Percentiles rank a stretch among this genome's conserved stretches.
phyloP scores from a whole-genome alignment of 2,797 vertebrate genomes.

The Gymnoscopelus microlampas region DNA sequence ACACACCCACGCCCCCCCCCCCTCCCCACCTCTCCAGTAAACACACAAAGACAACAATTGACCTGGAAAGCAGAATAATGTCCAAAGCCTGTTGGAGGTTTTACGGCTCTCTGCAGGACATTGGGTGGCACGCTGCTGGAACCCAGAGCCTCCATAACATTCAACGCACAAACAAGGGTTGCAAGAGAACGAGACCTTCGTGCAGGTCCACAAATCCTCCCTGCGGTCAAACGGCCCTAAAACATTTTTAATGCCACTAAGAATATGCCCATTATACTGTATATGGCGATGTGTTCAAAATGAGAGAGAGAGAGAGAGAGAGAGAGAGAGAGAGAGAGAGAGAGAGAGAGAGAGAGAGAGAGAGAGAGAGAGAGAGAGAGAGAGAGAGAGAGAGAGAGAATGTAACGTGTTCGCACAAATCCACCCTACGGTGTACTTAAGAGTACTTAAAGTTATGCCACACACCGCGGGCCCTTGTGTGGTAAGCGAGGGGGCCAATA shows the following conservation, averaged over 20 bases:
- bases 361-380: too few relatives aligned
- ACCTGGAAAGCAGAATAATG: slow-evolving; percentile 34
- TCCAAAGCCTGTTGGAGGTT: slow-evolving; percentile 36
- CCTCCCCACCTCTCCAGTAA: slow-evolving; percentile 25
- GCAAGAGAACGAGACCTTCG: too few relatives aligned
- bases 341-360: too few relatives aligned
- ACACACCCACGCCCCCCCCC: too few relatives aligned
- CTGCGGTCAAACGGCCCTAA: too few relatives aligned
- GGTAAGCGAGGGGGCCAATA: slow-evolving; percentile 18
- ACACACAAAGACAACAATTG: slow-evolving; percentile 43
- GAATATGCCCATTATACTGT: too few relatives aligned
- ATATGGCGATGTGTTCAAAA: too few relatives aligned
- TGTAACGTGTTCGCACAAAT: slow-evolving; percentile 12
- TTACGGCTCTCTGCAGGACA: slow-evolving; percentile 37
- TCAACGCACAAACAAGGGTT: slow-evolving; percentile 3
- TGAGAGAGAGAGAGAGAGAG: too few relatives aligned
- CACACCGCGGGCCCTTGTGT: slow-evolving; percentile 1
- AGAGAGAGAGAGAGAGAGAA: not conserved
- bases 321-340: too few relatives aligned
- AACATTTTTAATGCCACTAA: too few relatives aligned
- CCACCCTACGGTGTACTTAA: not conserved
- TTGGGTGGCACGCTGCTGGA: slow-evolving; percentile 21
- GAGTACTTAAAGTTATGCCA: slow-evolving; percentile 8
- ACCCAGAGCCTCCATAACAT: slow-evolving; percentile 16
- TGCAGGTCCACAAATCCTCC: too few relatives aligned